These are phyloP conservation scores for Dinoponera quadriceps DNA, from an alignment of 1,140 invertebrate species.

Conservation along the genomic window DNA sequence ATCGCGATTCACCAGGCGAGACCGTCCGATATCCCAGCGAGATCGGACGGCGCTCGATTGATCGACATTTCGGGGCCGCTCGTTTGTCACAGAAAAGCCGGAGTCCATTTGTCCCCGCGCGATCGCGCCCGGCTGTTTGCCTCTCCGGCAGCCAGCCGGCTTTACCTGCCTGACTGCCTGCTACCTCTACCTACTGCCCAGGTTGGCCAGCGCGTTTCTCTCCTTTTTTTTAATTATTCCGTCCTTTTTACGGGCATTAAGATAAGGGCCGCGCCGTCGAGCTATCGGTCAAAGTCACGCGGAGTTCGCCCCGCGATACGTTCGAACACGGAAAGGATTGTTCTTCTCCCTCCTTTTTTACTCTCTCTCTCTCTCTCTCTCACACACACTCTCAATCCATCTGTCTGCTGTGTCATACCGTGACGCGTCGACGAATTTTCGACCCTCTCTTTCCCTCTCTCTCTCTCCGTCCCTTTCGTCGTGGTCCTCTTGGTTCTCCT, in stretches of 20 bases:
- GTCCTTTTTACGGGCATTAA: constrained; percentile 75
- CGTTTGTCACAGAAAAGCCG: constrained; percentile 81
- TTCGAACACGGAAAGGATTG: constrained; percentile 67
- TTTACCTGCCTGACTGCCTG: constrained; percentile 42
- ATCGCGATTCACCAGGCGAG: constrained; percentile 12
- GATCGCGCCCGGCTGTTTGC: constrained; percentile 10
- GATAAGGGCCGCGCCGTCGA: constrained; percentile 71
- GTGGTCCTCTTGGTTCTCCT: background rate
- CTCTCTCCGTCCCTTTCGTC: background rate
- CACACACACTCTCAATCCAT: constrained; percentile 50
- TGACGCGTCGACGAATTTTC: constrained; percentile 59
- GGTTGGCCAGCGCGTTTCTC: constrained; percentile 15
- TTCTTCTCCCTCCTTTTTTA: constrained; percentile 36
- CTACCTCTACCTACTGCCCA: constrained; percentile 30
- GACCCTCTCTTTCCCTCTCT: background rate
- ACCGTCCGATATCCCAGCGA: constrained; percentile 65
- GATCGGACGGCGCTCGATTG: constrained; percentile 80
- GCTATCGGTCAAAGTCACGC: constrained; percentile 81
- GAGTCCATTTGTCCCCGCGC: constrained; percentile 73
- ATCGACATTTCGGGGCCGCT: constrained; percentile 84
- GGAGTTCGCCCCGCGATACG: constrained; percentile 58
- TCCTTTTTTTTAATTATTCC: constrained; percentile 65
- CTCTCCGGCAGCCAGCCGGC: constrained; percentile 27
- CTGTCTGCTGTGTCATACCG: constrained; percentile 54
- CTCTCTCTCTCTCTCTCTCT: constrained; percentile 42